Evolutionary conservation across 2,113 vertebrate species (phyloP), one percentile per base, ranked within the genome.

Genomic region (Grus americana): DNA sequence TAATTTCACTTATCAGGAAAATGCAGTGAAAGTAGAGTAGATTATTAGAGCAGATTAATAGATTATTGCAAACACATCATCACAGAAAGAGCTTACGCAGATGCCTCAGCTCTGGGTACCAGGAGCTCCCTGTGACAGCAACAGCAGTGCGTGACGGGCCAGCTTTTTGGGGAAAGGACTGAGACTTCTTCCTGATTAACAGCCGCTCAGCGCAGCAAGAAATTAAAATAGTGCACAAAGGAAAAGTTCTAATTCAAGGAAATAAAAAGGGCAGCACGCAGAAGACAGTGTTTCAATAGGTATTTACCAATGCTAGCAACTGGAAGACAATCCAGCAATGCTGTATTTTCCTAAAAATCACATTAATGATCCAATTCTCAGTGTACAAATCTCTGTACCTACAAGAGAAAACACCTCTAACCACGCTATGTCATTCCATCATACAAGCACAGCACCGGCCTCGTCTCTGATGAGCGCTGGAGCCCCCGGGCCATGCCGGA

Each of bases 1-100:
- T 52, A 67, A 90, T 86, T 93, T 93, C 10, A 71, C 58, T 93
- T 88, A 90, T 47, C 68, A 93, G 67, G 55, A 86, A 90, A 95
- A 74, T 30, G n/a, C 52, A 47, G 75, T 22, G 47, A 52, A 82
- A 83, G 75, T 5, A 38, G 38, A 82, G 36, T 36, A 79, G 42
- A 93, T 71, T 91, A 72, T 82, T 91, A 94, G 34, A 88, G 54
- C 47, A 90, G 81, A 87, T 91, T 79, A 96, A 88, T 0, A 90
- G 71, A 93, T 83, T 58, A 94, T 40, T 76, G 46, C 59, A 79
- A 86, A 71, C 32, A 57, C 63, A 79, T 44, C 22, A 79, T 38
- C 42, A 29, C 3, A 29, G 29, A 65, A 29, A 57, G 46, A 76
- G 73, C 19, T 93, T 19, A 62, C 0, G 0, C 46, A 68, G 50